phyloP scores from a whole-genome alignment of 1,140 invertebrate species.

The Drosophila obscura region DNA sequence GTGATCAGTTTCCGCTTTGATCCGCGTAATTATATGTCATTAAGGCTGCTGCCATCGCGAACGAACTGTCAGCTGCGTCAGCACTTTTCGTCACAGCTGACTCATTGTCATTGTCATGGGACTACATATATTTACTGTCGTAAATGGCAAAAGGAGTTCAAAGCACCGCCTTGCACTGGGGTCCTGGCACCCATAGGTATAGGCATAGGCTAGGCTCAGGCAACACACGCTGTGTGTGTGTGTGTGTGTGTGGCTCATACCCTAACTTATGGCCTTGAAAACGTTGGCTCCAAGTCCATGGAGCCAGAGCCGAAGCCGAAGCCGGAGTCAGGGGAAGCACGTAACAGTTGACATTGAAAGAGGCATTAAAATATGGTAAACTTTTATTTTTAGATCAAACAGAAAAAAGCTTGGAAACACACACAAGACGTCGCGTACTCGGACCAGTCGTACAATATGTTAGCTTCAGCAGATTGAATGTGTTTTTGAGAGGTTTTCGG shows the following conservation, averaged over 20 bases:
- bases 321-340: background rate
- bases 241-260: constrained; percentile 8
- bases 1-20: constrained; percentile 13
- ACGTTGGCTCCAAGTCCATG: too few species aligned
- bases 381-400: constrained; percentile 38
- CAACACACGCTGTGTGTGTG: too few species aligned
- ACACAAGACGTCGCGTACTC: too few species aligned
- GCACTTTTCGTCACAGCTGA: constrained; percentile 36
- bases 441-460: too few species aligned
- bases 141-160: constrained; percentile 30
- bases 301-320: too few species aligned
- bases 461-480: too few species aligned
- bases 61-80: constrained; percentile 6
- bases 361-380: constrained; percentile 38
- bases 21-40: constrained; percentile 31
- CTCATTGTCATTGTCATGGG: constrained; percentile 16
- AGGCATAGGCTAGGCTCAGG: background rate
- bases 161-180: constrained; percentile 37
- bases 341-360: constrained; percentile 45
- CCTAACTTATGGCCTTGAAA: constrained; percentile 8
- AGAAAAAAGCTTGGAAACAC: constrained; percentile 17
- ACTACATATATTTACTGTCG: constrained; percentile 6
- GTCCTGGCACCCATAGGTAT: too few species aligned
- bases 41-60: background rate
- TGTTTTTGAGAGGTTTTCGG: too few species aligned